Conservation (phyloP, 2,113 vertebrate species). For the Notothenia coriiceps region DNA sequence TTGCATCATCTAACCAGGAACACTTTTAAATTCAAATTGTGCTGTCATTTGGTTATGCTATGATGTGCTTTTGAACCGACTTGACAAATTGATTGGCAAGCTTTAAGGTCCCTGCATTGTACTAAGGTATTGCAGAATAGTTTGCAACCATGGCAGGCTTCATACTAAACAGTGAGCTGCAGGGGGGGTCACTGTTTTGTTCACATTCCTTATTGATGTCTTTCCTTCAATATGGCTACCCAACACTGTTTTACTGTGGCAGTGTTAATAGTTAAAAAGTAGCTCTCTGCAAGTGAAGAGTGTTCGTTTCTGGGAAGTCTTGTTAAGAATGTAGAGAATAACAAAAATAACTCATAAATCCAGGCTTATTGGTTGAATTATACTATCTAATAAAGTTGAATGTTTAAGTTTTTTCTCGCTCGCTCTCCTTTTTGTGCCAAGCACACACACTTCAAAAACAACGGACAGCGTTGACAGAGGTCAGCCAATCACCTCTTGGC, state of each 20-base stretch:
- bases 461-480: conserved; percentile 54
- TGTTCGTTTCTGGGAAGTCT: conserved; percentile 44
- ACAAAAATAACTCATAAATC: conserved; percentile 65
- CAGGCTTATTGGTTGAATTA: conserved; percentile 28
- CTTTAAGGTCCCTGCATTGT: conserved; percentile 26
- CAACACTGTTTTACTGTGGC: conserved; percentile 43
- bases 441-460: conserved; percentile 33
- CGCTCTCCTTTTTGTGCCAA: conserved; percentile 22
- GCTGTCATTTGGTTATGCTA: conserved; percentile 29
- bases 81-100: conserved; percentile 36
- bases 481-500: conserved; percentile 53
- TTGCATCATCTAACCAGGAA: conserved; percentile 26
- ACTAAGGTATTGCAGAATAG: conserved; percentile 28
- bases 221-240: conserved; percentile 33
- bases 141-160: conserved; percentile 18
- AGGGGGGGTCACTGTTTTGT: conserved; percentile 45
- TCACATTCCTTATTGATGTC: conserved; percentile 57
- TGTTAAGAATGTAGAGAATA: conserved; percentile 60
- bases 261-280: conserved; percentile 65
- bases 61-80: conserved; percentile 43
- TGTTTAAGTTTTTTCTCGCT: conserved; percentile 19
- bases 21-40: conserved; percentile 14
- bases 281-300: conserved; percentile 44
- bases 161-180: conserved; percentile 45
- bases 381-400: conserved; percentile 30